Evolutionary conservation across 2,113 vertebrate genomes (phyloP), one percentile per base, ranked within the genome.

Genomic region (Xyliphius kryptos): DNA sequence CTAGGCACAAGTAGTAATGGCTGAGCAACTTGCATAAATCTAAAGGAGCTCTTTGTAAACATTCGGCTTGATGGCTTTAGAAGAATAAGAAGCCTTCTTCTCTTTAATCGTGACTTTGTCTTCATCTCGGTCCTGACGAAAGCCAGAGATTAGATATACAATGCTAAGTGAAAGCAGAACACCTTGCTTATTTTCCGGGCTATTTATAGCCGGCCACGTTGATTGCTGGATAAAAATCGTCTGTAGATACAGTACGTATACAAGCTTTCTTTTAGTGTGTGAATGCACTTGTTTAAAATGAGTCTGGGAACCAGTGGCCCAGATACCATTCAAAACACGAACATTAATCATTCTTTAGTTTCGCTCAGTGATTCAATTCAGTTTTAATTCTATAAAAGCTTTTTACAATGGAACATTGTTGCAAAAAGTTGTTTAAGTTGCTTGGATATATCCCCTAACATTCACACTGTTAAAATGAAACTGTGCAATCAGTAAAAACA

Each of bases 31-130:
- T 62, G 63, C 56, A 61, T 63, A 73, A 54, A 70, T 72, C 71
- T 72, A 64, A 76, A n/a, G 69, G n/a, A 51, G 68, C 71, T 74
- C 74, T 84, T 79, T 80, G 79, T 80, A 82, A 83, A 85, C 79
- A 81, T 80, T 80, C 69, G 71, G 78, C 75, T 78, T 69, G 81
- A 82, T 83, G 80, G 77, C 75, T 80, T 75, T 75, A 75, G 74
- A 76, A 77, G 81, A 83, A 81, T n/a, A n/a, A n/a, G n/a, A n/a
- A n/a, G 74, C 71, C 78, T 76, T 74, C 55, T 49, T 46, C 63
- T 2, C 54, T 79, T 83, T 86, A 62, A 84, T 86, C 80, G 78
- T 60, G 55, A 74, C 63, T 76, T 70, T 41, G 48, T 69, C 74
- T 47, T n/a, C n/a, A n/a, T n/a, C n/a, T n/a, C 7, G 62, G 67